Percentiles rank a stretch among this genome's conserved stretches.
phyloP scores from a whole-genome alignment of 2,888 invertebrate species.

The Drosophila multiciliata region DNA sequence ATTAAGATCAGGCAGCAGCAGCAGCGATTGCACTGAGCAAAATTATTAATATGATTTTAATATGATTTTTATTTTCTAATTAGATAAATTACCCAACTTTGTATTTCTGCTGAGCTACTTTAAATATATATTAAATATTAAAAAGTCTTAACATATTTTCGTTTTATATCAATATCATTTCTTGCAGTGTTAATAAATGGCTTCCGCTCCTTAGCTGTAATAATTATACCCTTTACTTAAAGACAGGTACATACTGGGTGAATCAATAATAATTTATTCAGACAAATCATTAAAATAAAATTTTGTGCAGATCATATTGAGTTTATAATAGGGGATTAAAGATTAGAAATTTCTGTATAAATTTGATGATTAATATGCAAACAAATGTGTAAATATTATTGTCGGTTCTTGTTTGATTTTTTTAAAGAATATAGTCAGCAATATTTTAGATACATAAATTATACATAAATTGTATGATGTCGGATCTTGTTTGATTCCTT shows the following conservation, averaged over 20 bases:
- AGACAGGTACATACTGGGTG: background rate
- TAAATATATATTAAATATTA: background rate
- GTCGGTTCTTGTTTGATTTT: too few species aligned
- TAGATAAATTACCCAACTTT: background rate
- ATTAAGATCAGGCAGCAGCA: slow-evolving; percentile 25
- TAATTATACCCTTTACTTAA: slow-evolving; percentile 1
- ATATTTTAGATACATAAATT: background rate
- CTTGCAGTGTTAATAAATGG: slow-evolving; percentile 52
- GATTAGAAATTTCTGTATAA: background rate
- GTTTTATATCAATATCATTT: background rate
- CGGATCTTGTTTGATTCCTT: background rate
- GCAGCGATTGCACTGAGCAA: slow-evolving; percentile 34
- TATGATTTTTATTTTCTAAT: background rate
- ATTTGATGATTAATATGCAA: too few species aligned
- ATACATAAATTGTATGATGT: background rate
- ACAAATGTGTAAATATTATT: background rate
- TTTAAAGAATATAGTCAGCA: background rate
- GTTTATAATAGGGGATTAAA: background rate
- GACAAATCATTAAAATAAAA: too few species aligned
- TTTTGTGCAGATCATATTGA: background rate
- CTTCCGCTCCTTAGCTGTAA: slow-evolving; percentile 48
- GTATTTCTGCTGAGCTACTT: background rate
- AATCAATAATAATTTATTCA: too few species aligned
- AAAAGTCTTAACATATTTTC: background rate
- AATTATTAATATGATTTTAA: background rate